These are phyloP conservation scores for Argyresthia goedartella DNA, from an alignment of 2,888 invertebrate genomes.

Conservation along the genomic window DNA sequence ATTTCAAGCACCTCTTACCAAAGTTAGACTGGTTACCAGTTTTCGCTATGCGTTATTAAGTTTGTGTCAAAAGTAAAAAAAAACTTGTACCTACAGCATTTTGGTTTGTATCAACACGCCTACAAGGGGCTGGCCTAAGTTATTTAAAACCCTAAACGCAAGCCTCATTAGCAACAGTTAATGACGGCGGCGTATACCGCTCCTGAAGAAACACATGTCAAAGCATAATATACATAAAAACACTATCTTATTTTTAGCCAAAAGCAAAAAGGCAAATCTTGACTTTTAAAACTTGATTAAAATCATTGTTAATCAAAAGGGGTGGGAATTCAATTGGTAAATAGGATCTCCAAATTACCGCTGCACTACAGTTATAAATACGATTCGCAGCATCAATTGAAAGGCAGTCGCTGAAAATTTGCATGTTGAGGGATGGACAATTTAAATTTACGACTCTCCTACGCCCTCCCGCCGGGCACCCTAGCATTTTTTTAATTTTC, in stretches of 20 bases:
- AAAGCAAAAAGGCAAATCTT: not conserved
- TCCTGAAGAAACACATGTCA: constrained; percentile 29
- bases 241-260: not conserved
- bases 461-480: constrained; percentile 51
- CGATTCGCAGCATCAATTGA: constrained; percentile 1
- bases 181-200: constrained; percentile 55
- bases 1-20: not conserved
- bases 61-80: constrained; percentile 54
- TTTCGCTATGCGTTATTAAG: constrained; percentile 54
- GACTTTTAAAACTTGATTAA: not conserved
- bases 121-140: constrained; percentile 45
- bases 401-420: constrained; percentile 36
- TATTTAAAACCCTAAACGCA: constrained; percentile 65
- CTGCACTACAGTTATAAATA: no score
- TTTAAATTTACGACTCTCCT: constrained; percentile 65
- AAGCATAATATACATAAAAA: constrained; percentile 10
- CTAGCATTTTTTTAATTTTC: constrained; percentile 67
- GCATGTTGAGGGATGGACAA: constrained; percentile 65
- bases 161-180: constrained; percentile 68
- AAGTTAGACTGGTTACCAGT: constrained; percentile 29
- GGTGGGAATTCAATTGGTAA: no score
- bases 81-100: constrained; percentile 23
- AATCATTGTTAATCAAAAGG: not conserved
- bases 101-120: constrained; percentile 35
- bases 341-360: no score